Base-by-base conservation (phyloP, 2,888 invertebrate species). In the Drosophila setosimentum region DNA sequence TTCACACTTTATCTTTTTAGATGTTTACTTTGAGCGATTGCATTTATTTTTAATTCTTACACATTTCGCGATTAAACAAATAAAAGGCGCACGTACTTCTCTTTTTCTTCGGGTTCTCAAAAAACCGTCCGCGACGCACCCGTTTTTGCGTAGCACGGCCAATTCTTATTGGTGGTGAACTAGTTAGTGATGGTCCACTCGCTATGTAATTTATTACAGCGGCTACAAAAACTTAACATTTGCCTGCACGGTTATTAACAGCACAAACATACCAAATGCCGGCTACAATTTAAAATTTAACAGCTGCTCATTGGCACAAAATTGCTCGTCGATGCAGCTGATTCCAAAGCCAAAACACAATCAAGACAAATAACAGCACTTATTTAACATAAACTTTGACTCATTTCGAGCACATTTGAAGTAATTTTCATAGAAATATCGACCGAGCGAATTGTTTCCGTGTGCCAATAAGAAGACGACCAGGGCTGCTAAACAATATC, bases 11-110 rank as follows among this genome's bases (percentile, higher is more conserved):
- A 87, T 87, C 82, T 73, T 62, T 53, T 72, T 62, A 58, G 35
- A 27, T 89, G 49, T 87, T 89, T 74, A 68, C 82, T 76, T 73
- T 68, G 16, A 58, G 53, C 60, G 72, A 71, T 68, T 75, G 68
- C 68, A 67, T 49, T 79, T 79, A 71, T 65, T 70, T 72, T 53
- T 66, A 68, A 78, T 75, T 73, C 63, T 61, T 65, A 71, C 68
- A 76, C 72, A 83, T 79, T 84, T 74, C 66, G 85, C 77, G 85
- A 84, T 76, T 69, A 79, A 81, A 75, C 71, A 87, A 68, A 70
- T 76, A 69, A 57, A 35, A 63, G 54, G 54, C 75, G 72, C 57
- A 68, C 72, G 67, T 76, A 76, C 60, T 48, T 58, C 18, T 63
- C 24, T 33, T 37, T 21, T 42, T 61, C 5, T 45, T 37, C 32